Evolutionary conservation across 2,113 vertebrate genomes (phyloP).

Genomic region (Rostratula benghalensis): DNA sequence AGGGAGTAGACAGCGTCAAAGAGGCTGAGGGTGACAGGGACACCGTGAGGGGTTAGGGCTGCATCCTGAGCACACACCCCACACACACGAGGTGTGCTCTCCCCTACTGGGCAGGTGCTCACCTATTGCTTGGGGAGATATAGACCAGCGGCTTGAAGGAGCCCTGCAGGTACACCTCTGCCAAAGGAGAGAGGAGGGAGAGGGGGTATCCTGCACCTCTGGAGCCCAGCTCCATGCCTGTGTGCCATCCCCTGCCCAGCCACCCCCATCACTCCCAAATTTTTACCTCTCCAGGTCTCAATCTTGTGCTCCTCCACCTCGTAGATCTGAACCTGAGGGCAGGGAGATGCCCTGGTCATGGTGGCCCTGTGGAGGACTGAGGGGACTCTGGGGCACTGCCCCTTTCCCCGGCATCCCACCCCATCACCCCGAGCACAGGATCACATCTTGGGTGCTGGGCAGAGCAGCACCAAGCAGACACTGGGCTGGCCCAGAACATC

Average conservation of each 20-base stretch:
- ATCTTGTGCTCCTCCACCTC: conserved; percentile 96
- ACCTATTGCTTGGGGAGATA: conserved; percentile 90
- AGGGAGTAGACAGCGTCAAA: conserved; percentile 92
- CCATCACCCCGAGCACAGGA: not conserved
- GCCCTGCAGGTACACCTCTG: conserved; percentile 90
- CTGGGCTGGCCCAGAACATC: not conserved
- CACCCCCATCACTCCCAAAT: fast-evolving
- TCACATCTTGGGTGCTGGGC: not conserved
- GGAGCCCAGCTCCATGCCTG: not conserved
- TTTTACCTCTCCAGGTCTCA: conserved; percentile 96
- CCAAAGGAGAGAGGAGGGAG: not conserved
- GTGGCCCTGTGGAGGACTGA: not conserved
- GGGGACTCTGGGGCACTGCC: not conserved
- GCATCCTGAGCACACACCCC: not conserved
- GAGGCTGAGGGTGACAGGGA: conserved; percentile 75
- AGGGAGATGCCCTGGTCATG: not conserved
- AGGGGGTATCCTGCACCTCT: not conserved
- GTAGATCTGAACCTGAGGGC: conserved; percentile 91
- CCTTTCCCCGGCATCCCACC: not conserved
- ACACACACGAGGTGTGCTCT: not conserved
- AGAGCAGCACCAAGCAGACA: not conserved
- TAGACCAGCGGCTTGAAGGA: conserved; percentile 85
- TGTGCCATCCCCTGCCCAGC: not conserved
- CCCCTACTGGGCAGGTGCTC: not conserved
- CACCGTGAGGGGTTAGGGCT: not conserved